A percentile compares a stretch with the other conserved stretches of the same genome.
Evolutionary conservation across 2,888 invertebrate genomes (phyloP).

Genomic region (Aleiodes alternator): DNA sequence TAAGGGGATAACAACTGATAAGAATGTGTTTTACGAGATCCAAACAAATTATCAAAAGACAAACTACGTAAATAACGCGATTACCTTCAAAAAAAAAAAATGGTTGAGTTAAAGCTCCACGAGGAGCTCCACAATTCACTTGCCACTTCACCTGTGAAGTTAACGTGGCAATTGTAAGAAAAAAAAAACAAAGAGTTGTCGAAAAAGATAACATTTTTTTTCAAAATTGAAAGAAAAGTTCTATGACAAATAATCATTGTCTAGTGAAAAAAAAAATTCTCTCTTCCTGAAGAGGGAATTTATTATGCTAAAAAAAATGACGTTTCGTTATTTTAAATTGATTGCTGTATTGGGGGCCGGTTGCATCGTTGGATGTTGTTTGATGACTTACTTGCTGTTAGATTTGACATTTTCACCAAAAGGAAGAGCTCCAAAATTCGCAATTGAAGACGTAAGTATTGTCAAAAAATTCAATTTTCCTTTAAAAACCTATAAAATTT

Average conservation of each 20-base stretch:
- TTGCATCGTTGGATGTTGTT: slow-evolving; percentile 79
- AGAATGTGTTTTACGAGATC: not conserved
- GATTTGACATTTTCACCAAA: slow-evolving; percentile 80
- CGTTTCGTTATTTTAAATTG: slow-evolving; percentile 58
- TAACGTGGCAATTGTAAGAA: no score
- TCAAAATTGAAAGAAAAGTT: not conserved
- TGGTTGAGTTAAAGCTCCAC: not conserved
- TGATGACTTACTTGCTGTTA: slow-evolving; percentile 82
- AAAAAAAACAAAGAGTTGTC: no score
- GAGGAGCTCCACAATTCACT: no score
- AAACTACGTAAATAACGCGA: no score
- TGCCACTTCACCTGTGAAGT: no score
- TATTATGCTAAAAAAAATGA: slow-evolving; percentile 67
- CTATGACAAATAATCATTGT: not conserved
- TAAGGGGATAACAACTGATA: not conserved
- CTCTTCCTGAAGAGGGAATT: not conserved
- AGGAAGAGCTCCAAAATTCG: slow-evolving; percentile 77
- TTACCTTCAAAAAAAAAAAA: not conserved
- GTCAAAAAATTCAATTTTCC: not conserved
- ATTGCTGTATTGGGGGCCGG: slow-evolving; percentile 80
- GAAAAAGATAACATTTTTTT: no score
- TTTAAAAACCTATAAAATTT: not conserved
- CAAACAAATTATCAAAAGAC: not conserved
- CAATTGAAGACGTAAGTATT: slow-evolving; percentile 80
- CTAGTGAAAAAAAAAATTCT: not conserved